Conservation (phyloP, 1,140 invertebrate species). For the Aphis gossypii region DNA sequence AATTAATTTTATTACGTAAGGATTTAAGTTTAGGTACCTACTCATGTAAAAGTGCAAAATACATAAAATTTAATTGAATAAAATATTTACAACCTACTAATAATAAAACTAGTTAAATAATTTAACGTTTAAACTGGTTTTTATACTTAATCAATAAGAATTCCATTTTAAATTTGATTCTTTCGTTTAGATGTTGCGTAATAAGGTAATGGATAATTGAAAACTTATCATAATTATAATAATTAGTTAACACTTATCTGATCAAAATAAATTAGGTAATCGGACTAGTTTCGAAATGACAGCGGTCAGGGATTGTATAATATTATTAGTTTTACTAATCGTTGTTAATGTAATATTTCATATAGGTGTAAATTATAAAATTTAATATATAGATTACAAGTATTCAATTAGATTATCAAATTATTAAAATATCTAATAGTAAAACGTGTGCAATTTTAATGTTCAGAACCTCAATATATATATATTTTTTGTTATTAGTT, state of each 20-base stretch:
- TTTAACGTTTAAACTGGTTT: constrained; percentile 5
- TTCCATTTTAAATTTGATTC: neutral
- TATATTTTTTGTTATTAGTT: neutral
- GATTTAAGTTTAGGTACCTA: neutral
- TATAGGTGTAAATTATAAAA: neutral
- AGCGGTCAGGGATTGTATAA: neutral
- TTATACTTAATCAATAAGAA: neutral
- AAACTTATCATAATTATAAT: neutral
- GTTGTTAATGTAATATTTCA: neutral
- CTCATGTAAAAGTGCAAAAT: neutral
- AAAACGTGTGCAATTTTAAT: neutral
- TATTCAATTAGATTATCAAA: neutral
- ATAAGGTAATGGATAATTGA: neutral
- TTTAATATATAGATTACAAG: neutral
- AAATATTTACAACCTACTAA: neutral
- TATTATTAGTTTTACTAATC: neutral
- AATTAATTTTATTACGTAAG: neutral
- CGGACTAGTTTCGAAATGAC: neutral
- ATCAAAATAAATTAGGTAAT: neutral
- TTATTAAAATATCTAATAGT: neutral
- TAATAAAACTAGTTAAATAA: constrained; percentile 1
- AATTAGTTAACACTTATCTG: neutral
- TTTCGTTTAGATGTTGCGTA: neutral
- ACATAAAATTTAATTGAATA: constrained; percentile 19
- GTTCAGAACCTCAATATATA: neutral